Evolutionary conservation across 1,140 invertebrate species (phyloP).

Genomic region (Melitaea cinxia): DNA sequence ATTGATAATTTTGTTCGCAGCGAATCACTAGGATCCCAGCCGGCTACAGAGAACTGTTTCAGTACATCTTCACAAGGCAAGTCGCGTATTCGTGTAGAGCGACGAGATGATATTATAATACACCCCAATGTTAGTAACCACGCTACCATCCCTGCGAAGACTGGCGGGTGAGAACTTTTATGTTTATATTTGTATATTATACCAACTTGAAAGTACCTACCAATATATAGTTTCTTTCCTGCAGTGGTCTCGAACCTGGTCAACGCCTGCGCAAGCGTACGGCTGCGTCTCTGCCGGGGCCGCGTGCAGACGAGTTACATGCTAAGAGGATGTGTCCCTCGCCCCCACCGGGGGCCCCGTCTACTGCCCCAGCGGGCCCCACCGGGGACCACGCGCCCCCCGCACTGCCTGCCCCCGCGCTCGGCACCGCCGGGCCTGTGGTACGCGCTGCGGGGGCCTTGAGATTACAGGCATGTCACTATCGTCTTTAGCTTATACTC

Average conservation of each 20-base stretch:
- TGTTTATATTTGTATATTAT: no score
- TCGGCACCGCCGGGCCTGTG: slow-evolving; percentile 65
- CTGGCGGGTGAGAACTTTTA: slow-evolving; percentile 53
- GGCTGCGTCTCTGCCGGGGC: slow-evolving; percentile 57
- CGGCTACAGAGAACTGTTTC: slow-evolving; percentile 83
- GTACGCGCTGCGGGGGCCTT: slow-evolving; percentile 63
- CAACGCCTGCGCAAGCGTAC: slow-evolving; percentile 60
- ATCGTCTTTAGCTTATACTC: no score
- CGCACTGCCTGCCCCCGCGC: slow-evolving; percentile 54
- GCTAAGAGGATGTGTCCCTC: slow-evolving; percentile 41
- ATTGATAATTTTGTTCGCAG: slow-evolving; percentile 60
- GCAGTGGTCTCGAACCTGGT: slow-evolving; percentile 59
- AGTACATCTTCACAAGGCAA: slow-evolving; percentile 90
- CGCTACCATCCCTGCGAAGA: slow-evolving; percentile 57
- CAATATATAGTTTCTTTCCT: not conserved
- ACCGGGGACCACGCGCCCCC: slow-evolving; percentile 15
- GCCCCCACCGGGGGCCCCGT: not conserved
- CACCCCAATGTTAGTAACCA: slow-evolving; percentile 84
- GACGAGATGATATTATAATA: slow-evolving; percentile 87
- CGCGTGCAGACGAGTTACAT: slow-evolving; percentile 54
- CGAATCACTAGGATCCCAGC: slow-evolving; percentile 77
- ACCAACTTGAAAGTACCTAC: no score
- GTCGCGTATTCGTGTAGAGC: slow-evolving; percentile 92
- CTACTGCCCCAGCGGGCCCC: slow-evolving; percentile 11
- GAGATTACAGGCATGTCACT: slow-evolving; percentile 50